Evolutionary conservation across 2,888 invertebrate genomes (phyloP), one percentile per base, ranked within the genome.

Genomic region (Agrypnus murinus): DNA sequence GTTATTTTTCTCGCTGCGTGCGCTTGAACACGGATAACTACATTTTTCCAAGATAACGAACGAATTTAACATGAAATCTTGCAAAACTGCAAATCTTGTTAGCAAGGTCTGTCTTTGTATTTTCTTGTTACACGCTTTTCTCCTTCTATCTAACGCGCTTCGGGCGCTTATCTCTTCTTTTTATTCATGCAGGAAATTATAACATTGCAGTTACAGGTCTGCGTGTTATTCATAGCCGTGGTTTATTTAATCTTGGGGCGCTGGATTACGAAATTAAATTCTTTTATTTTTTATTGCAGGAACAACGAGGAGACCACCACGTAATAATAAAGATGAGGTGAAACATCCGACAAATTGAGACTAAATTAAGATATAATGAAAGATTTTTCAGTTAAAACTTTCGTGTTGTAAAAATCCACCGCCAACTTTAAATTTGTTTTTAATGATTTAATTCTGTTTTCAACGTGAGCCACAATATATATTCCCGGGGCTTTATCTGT

Each of bases 171-270:
- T 65, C 65, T 66, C 63, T 64, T 65, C 64, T 64, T 71, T 72
- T 71, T 69, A 65, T 69, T 69, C 68, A 59, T 65, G 55, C 63
- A 60, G 64, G 67, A 71, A 71, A 71, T 71, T 66, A 71, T 71
- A 71, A 68, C 71, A 67, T 66, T 71, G 67, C 67, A 65, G 71
- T 66, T 67, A 71, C 67, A 67, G 62, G 71, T 71, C 66, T 60
- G 46, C 71, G 62, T 71, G 60, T 71, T 70, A 71, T 71, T 71
- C 71, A 67, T 63, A 50, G 48, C 67, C 62, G 67, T 50, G 67
- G 55, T 71, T 66, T 71, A 67, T 71, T 71, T 71, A 71, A 71
- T 71, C 71, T 63, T 43, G 34, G 55, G 57, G 63, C 60, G 63
- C 67, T 63, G 62, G 63, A 67, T 71, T 67, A 71, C 67, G 55